Base-by-base conservation (phyloP, 2,797 vertebrate species). In the Anomalospiza imberbis region DNA sequence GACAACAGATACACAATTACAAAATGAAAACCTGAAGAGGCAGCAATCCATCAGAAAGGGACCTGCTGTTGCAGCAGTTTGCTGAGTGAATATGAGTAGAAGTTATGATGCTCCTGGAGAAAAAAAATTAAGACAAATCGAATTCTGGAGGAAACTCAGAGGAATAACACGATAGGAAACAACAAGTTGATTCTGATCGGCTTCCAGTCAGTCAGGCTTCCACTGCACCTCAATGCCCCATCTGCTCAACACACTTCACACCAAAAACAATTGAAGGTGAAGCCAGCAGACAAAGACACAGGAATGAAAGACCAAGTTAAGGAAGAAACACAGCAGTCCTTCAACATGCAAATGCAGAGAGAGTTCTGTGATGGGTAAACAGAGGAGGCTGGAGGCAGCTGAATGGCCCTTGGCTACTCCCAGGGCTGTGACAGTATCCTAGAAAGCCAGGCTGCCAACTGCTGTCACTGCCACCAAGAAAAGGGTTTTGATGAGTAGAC, bases 181-280 rank as follows among this genome's bases (percentile, higher is more conserved):
- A 55, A 32, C 3, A 1, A 1, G 2, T 12, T 24, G 34, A 70
- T 76, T 89, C 71, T 58, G 20, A 61, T 80, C 61, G 0, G 0
- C 22, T 81, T 55, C 28, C 36, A 68, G 32, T 42, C 55, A 47
- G 36, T 9, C 50, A 50, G 67, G 51, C 29, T 67, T 36, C 48
- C 34, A 7, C 36, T 54, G 55, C 38, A 36, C 48, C 72, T 54
- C 2, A 1, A 19, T 9, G 10, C 7, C 20, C 31, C 55, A 13
- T 73, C 57, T 75, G n/a, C 29, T 50, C 34, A 75, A 50, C 31
- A 36, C 0, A 2, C 1, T 47, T 53, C 26, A 50, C 47, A 24
- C 36, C 9, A 50, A 73, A 68, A 51, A 14, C 12, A 40, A 5
- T n/a, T 65, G 34, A 54, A 58, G 61, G 22, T 22, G 19, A 78